These are phyloP conservation scores for Meteorus colon DNA, from an alignment of 2,888 invertebrate genomes.

Conservation along the genomic window DNA sequence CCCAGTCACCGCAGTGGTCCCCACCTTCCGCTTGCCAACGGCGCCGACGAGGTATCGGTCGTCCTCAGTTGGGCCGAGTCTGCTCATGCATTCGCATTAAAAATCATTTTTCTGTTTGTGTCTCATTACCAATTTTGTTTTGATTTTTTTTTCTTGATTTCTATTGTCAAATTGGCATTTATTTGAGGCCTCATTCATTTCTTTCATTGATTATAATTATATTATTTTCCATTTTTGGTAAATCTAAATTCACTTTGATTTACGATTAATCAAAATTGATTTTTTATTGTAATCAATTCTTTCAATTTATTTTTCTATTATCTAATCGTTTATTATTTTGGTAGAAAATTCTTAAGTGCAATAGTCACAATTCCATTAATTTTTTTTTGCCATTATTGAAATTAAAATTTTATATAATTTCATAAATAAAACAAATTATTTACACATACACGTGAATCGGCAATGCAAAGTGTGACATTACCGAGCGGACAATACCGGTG, in stretches of 20 bases:
- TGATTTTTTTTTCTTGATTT: conserved; percentile 31
- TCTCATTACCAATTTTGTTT: conserved; percentile 31
- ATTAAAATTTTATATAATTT: conserved; percentile 1
- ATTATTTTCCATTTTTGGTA: conserved; percentile 20
- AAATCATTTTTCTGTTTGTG: conserved; percentile 28
- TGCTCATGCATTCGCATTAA: conserved; percentile 72
- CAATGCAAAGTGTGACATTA: conserved; percentile 40
- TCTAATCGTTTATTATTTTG: neutral
- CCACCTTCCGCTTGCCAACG: conserved; percentile 57
- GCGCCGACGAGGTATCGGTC: conserved; percentile 59
- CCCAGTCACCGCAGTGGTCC: conserved; percentile 58
- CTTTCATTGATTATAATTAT: conserved; percentile 1
- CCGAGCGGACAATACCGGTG: conserved; percentile 33
- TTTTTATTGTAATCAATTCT: neutral
- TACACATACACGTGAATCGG: conserved; percentile 31
- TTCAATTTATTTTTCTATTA: conserved; percentile 6
- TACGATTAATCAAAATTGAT: too few relatives aligned
- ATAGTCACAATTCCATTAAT: neutral
- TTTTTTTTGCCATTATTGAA: conserved; percentile 14
- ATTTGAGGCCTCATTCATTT: neutral
- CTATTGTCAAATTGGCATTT: conserved; percentile 8
- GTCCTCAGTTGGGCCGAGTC: conserved; percentile 72
- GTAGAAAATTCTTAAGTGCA: too few relatives aligned
- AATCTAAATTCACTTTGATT: neutral
- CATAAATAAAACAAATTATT: conserved; percentile 11